Base-by-base conservation (phyloP, 1,140 invertebrate species). In the Drosophila mauritiana region DNA sequence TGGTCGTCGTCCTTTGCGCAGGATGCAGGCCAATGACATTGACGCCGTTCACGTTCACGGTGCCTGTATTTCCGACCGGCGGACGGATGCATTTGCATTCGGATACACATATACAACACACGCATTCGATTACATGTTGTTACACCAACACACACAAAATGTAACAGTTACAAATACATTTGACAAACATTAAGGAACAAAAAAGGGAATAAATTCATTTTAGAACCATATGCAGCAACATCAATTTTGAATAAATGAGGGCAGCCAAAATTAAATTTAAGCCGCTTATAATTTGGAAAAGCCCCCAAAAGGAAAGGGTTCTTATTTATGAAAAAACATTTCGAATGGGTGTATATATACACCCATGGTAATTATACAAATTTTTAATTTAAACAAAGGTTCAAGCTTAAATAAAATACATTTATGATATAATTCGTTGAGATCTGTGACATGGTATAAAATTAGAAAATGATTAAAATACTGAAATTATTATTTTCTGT, bases 21-120 rank as follows among this genome's bases (percentile, higher is more conserved):
- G 74, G 73, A 20, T 95, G 94, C 68, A 95, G 90, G 63, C 95
- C 95, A 78, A 95, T 95, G 91, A 95, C 94, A 90, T 95, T 95
- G 91, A 96, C 94, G 27, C 95, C 95, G 78, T 96, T 86, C 13
- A 94, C 94, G 82, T 94, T 95, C 42, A 48, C 68, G 37, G 64
- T 36, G 92, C 94, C 92, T 94, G 91, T 22, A 15, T 42, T 63
- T 43, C 56, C 58, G 49, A 52, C 62, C 40, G 64, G 42, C 52
- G 65, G 65, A 78, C 53, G 65, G 68, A 68, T 78, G 63, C 69
- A 79, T 65, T 74, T 84, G 70, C 63, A 72, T 55, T 74, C 73
- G 73, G 67, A 70, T 70, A 70, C 61, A 68, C 67, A 69, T 67
- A 48, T 68, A 70, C 67, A 68, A 39, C 68, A 70, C 67, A 70